A percentile compares a stretch with the other conserved stretches of the same genome.
phyloP scores from a whole-genome alignment of 2,797 vertebrate species.

The Caiman crocodilus region DNA sequence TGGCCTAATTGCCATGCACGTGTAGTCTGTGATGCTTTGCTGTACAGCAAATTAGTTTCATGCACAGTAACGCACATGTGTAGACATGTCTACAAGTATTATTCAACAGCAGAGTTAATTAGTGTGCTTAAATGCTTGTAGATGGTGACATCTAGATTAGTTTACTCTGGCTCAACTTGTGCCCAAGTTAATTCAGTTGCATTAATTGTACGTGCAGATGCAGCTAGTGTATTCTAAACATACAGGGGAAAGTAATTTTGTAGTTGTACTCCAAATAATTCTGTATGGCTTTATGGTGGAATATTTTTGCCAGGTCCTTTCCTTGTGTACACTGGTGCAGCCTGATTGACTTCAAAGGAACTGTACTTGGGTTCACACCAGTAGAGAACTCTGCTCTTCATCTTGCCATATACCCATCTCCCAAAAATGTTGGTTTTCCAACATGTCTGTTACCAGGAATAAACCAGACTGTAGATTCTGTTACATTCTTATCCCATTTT shows the following conservation, averaged over 20 bases:
- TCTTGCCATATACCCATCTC: neutral
- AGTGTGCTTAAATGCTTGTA: no score
- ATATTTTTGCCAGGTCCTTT: neutral
- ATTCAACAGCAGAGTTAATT: no score
- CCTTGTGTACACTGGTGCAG: neutral
- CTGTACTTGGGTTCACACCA: accelerated
- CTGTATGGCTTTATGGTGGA: neutral
- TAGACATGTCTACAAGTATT: no score
- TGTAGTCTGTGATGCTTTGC: no score
- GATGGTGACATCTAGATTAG: no score
- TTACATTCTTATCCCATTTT: neutral
- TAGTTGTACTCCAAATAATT: neutral
- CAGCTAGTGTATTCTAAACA: neutral
- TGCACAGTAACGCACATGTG: no score
- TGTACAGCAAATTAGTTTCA: no score
- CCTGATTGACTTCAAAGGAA: neutral
- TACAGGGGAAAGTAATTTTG: neutral
- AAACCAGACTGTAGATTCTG: neutral
- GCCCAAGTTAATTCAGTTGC: no score
- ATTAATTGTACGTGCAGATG: no score
- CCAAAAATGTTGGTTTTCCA: neutral
- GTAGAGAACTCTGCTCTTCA: accelerated
- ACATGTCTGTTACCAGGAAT: neutral
- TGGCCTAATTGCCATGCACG: no score
- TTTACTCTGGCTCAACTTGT: no score